Percentiles rank a stretch among this genome's conserved stretches.
Evolutionary conservation across 2,888 invertebrate genomes (phyloP).

Genomic region (Laothoe populi): DNA sequence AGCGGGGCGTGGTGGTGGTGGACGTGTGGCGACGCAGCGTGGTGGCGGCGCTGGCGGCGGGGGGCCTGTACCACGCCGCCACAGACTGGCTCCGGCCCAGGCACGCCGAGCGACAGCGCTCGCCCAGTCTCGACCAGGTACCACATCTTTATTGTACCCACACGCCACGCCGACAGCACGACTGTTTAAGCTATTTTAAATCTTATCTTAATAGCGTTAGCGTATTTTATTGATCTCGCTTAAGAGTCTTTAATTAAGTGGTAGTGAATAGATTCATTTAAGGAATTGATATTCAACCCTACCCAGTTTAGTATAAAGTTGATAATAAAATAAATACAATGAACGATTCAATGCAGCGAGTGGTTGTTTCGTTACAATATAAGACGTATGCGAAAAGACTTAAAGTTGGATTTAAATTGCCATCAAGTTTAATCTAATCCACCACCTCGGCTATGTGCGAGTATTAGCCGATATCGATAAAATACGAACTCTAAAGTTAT

Average conservation of each 20-base stretch:
- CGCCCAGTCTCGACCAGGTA: constrained; percentile 97
- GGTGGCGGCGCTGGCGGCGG: constrained; percentile 94
- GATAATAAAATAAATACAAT: too few relatives aligned
- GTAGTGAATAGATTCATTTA: background rate
- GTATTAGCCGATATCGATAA: background rate
- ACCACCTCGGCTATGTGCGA: background rate
- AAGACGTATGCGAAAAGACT: background rate
- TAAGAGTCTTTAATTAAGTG: background rate
- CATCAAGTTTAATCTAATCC: background rate
- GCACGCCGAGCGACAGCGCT: constrained; percentile 89
- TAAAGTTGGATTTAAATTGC: background rate
- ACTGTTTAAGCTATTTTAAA: background rate
- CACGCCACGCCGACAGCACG: background rate
- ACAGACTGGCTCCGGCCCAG: constrained; percentile 88
- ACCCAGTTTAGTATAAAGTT: too few relatives aligned
- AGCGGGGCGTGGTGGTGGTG: constrained; percentile 97
- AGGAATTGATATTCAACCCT: background rate
- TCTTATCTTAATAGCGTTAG: background rate
- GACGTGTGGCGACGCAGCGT: constrained; percentile 96
- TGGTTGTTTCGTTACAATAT: background rate
- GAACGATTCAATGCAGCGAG: too few relatives aligned
- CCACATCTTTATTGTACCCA: constrained; percentile 38
- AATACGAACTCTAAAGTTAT: background rate
- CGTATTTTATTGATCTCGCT: background rate
- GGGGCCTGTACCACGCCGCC: constrained; percentile 95